Percentiles rank a stretch among this genome's conserved stretches.
Conservation (phyloP, 2,113 vertebrate species). For the Callocephalon fimbriatum region DNA sequence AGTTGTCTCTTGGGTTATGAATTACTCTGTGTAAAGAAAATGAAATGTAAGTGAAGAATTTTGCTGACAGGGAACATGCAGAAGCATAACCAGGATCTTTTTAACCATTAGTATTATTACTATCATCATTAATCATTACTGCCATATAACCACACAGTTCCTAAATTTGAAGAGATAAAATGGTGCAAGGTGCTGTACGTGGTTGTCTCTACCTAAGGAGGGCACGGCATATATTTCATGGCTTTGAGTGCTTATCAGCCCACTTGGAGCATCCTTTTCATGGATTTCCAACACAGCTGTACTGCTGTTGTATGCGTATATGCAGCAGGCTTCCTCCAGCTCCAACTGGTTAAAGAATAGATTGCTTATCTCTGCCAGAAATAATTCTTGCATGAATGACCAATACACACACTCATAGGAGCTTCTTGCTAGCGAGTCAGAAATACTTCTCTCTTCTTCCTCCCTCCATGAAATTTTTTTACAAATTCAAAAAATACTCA, state of each 20-base stretch:
- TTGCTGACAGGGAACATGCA: not conserved
- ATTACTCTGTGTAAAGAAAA: not conserved
- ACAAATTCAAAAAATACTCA: not conserved
- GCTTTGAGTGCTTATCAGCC: not conserved
- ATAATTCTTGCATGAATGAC: not conserved
- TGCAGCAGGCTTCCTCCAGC: not conserved
- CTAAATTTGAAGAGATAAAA: not conserved
- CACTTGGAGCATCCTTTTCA: not conserved
- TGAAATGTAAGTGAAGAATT: not conserved
- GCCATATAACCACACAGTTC: not conserved
- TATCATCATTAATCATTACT: not conserved
- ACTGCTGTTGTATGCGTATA: not conserved
- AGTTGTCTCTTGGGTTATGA: not conserved
- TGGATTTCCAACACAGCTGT: not conserved
- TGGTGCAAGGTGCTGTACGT: rapidly evolving
- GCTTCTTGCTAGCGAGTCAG: not conserved
- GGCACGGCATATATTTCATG: not conserved
- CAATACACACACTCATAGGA: not conserved
- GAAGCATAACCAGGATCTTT: not conserved
- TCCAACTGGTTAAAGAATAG: not conserved
- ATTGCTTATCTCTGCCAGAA: not conserved
- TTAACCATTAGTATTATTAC: not conserved
- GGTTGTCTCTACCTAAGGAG: not conserved
- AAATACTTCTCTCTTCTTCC: not conserved
- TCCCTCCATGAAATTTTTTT: not conserved